Percentiles rank a stretch among this genome's conserved stretches.
Conservation (phyloP, 2,888 invertebrate species). For the Myopa testacea region DNA sequence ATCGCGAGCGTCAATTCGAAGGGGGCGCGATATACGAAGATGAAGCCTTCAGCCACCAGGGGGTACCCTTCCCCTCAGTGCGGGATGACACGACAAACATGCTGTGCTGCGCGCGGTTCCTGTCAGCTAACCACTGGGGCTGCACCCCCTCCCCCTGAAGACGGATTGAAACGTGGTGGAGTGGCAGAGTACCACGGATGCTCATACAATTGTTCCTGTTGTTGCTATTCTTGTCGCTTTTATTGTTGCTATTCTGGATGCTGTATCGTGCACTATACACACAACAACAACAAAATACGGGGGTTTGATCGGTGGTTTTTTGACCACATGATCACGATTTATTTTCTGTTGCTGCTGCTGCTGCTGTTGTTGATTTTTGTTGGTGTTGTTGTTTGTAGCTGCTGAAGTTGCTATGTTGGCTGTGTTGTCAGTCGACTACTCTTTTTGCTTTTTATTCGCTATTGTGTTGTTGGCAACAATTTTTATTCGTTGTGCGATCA, state of each 20-base stretch:
- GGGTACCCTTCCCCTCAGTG: slow-evolving; percentile 38
- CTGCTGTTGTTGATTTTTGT: slow-evolving; percentile 42
- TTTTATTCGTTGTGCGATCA: slow-evolving; percentile 47
- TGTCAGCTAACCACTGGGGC: slow-evolving; percentile 2
- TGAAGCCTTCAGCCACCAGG: slow-evolving; percentile 33
- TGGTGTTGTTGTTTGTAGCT: slow-evolving; percentile 45
- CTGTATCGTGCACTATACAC: slow-evolving; percentile 39
- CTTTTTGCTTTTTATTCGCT: slow-evolving; percentile 31
- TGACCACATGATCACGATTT: slow-evolving; percentile 66
- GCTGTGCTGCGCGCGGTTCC: slow-evolving; percentile 40
- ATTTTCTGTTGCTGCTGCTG: slow-evolving; percentile 51
- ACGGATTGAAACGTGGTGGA: not conserved
- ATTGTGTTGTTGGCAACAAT: slow-evolving; percentile 35
- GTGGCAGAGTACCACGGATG: not conserved
- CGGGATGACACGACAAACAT: slow-evolving; percentile 56
- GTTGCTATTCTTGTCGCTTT: slow-evolving; percentile 49
- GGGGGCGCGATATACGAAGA: not conserved
- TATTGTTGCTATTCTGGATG: slow-evolving; percentile 48
- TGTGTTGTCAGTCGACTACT: slow-evolving; percentile 43
- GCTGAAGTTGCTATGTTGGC: slow-evolving; percentile 39
- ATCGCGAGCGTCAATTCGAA: slow-evolving; percentile 33
- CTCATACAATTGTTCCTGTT: slow-evolving; percentile 34
- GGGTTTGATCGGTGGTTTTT: slow-evolving; percentile 46
- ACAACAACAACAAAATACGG: not conserved
- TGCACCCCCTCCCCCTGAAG: not conserved